A percentile compares a stretch with the other conserved stretches of the same genome.
These are phyloP conservation scores for Epinephelus moara DNA, from an alignment of 2,113 vertebrate species.

Conservation along the genomic window DNA sequence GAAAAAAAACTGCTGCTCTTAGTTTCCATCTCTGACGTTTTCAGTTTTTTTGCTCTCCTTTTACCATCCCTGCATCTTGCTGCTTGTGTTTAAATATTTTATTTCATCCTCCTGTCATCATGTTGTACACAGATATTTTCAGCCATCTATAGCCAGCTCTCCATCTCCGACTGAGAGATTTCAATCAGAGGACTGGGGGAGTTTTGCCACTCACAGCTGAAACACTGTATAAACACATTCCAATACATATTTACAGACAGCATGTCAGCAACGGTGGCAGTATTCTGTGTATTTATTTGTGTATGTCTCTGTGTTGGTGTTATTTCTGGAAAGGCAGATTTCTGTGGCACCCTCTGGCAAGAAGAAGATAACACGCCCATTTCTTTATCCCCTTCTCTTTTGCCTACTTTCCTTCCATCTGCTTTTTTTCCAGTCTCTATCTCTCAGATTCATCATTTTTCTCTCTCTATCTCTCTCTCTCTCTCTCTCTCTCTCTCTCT, in stretches of 20 bases:
- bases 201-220: neutral
- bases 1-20: too few relatives aligned
- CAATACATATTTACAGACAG: neutral
- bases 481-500: too few relatives aligned
- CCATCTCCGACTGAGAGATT: neutral
- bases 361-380: neutral
- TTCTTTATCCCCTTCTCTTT: too few relatives aligned
- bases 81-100: slow-evolving; percentile 47
- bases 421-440: too few relatives aligned
- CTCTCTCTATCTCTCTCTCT: too few relatives aligned
- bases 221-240: slow-evolving; percentile 9
- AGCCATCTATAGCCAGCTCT: slow-evolving; percentile 11
- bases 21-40: neutral
- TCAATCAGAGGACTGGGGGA: neutral
- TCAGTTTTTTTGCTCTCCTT: neutral
- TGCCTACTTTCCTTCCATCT: too few relatives aligned
- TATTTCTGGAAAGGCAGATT: slow-evolving; percentile 25
- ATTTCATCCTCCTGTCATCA: slow-evolving; percentile 14
- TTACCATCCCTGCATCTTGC: neutral
- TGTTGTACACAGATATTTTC: slow-evolving; percentile 26
- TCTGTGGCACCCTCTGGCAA: neutral
- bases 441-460: too few relatives aligned
- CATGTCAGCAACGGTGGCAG: neutral
- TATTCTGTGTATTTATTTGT: neutral
- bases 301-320: neutral